These are phyloP conservation scores for Neodiprion pinetum DNA, from an alignment of 1,140 invertebrate species.

Conservation along the genomic window DNA sequence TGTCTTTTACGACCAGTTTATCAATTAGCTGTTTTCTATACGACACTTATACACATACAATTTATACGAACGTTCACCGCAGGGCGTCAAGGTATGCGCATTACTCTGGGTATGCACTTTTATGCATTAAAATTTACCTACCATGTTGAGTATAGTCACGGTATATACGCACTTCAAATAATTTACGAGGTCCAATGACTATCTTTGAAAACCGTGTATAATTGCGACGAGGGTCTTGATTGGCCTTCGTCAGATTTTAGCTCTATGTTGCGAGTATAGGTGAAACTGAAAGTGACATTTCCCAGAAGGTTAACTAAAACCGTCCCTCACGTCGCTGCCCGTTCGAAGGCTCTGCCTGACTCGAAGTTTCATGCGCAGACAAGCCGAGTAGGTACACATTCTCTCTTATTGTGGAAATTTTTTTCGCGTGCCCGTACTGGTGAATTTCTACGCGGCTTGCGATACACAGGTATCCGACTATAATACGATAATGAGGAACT, in stretches of 20 bases:
- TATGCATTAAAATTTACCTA: too few relatives aligned
- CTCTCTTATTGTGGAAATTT: too few relatives aligned
- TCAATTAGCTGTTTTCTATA: not conserved
- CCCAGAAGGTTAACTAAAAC: slow-evolving; percentile 5
- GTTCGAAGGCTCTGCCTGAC: not conserved
- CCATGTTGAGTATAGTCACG: too few relatives aligned
- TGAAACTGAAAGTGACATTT: not conserved
- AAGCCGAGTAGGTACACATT: too few relatives aligned
- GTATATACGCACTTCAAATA: not conserved
- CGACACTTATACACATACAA: too few relatives aligned
- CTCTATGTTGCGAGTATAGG: not conserved
- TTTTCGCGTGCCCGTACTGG: too few relatives aligned
- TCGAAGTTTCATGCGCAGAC: not conserved
- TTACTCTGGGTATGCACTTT: too few relatives aligned
- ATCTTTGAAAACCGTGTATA: not conserved
- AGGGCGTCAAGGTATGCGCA: too few relatives aligned
- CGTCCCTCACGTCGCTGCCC: not conserved
- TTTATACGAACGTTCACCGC: too few relatives aligned
- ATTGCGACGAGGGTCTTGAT: not conserved
- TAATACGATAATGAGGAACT: too few relatives aligned
- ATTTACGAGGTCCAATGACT: not conserved
- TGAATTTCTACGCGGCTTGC: too few relatives aligned
- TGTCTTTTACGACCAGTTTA: not conserved
- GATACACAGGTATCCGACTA: too few relatives aligned
- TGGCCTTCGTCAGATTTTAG: not conserved